Conservation (phyloP, 2,113 vertebrate genomes). For the Elanoides forficatus region DNA sequence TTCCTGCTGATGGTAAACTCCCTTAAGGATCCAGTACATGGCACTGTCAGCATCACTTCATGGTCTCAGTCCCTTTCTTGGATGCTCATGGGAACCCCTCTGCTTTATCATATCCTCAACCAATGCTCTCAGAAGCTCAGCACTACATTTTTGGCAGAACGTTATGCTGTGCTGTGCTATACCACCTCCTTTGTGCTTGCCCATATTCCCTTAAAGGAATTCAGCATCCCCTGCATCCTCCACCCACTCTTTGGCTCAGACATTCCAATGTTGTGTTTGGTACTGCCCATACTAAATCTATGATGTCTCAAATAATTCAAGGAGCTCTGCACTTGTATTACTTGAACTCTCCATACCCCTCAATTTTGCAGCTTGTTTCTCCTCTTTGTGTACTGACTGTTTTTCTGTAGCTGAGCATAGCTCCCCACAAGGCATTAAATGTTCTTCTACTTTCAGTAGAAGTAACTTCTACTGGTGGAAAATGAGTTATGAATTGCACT, state of each 20-base stretch:
- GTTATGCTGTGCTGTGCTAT: not conserved
- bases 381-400: not conserved
- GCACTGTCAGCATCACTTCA: not conserved
- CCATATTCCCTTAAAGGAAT: not conserved
- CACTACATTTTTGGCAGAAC: not conserved
- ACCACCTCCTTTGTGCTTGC: not conserved
- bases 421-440: not conserved
- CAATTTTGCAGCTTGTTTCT: not conserved
- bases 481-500: not conserved
- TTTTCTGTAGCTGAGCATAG: not conserved
- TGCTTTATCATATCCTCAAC: not conserved
- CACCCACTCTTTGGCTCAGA: not conserved
- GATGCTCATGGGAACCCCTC: not conserved
- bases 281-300: not conserved
- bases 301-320: not conserved
- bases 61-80: not conserved
- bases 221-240: not conserved
- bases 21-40: not conserved
- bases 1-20: not conserved
- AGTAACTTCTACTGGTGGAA: not conserved
- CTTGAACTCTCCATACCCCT: not conserved
- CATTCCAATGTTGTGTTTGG: not conserved
- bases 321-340: not conserved
- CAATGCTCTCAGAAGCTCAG: not conserved
- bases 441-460: not conserved